Percentiles rank a stretch among this genome's conserved stretches.
These are phyloP conservation scores for Hippocampus comes DNA, from an alignment of 2,113 vertebrate genomes.

Conservation along the genomic window DNA sequence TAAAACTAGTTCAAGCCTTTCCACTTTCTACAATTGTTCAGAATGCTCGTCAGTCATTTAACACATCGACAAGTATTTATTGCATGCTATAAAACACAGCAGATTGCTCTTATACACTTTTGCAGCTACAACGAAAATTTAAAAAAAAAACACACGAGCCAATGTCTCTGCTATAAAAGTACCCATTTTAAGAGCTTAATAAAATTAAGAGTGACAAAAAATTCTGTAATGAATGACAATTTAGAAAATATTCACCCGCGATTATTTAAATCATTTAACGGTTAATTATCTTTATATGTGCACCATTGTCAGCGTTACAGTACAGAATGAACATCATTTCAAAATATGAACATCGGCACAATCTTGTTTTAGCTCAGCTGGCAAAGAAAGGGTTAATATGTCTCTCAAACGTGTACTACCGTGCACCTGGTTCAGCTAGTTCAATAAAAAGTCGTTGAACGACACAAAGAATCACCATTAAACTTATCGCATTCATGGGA, in stretches of 20 bases:
- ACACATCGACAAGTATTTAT: not conserved
- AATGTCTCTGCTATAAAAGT: not conserved
- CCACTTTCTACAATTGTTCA: not conserved
- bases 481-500: no score
- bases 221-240: not conserved
- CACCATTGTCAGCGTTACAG: no score
- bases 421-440: no score
- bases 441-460: no score
- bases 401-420: no score
- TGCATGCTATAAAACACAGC: not conserved
- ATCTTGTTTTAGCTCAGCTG: no score
- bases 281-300: not conserved
- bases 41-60: not conserved
- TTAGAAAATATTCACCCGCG: not conserved
- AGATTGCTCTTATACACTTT: not conserved
- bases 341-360: no score
- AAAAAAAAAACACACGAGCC: not conserved
- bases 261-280: not conserved
- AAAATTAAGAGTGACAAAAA: not conserved
- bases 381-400: no score
- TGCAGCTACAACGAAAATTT: not conserved
- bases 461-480: no score
- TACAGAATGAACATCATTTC: no score
- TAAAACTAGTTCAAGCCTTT: not conserved
- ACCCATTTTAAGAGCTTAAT: not conserved